These are phyloP conservation scores for Cheilosia vernalis DNA, from an alignment of 2,888 invertebrate species.

Conservation along the genomic window DNA sequence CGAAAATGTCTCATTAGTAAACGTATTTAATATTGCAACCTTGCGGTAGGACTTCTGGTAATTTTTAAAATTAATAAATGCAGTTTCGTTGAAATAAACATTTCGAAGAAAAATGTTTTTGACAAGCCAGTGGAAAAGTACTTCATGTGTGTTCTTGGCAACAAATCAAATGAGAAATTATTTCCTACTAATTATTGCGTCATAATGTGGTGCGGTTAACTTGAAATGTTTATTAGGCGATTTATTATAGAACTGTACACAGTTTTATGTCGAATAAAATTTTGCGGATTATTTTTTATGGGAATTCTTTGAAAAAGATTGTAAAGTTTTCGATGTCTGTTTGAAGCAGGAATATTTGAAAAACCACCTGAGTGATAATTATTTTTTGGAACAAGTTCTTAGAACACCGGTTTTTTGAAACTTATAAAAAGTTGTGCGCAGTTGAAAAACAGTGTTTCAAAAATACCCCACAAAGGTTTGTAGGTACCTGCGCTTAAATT, in stretches of 20 bases:
- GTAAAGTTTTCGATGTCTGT: no score
- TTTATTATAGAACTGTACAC: constrained; percentile 31
- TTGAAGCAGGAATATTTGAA: background rate
- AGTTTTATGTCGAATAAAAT: constrained; percentile 11
- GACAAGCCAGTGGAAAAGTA: constrained; percentile 31
- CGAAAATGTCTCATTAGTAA: background rate
- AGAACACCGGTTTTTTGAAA: no score
- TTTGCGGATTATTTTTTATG: background rate
- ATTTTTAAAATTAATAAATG: background rate
- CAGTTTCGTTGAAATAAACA: background rate
- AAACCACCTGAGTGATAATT: no score
- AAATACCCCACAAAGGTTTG: no score
- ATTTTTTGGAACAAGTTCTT: no score
- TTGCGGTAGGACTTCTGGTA: constrained; percentile 13
- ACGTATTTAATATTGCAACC: background rate
- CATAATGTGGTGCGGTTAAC: constrained; percentile 37
- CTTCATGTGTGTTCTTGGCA: constrained; percentile 49
- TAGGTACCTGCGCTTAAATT: no score
- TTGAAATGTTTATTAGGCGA: constrained; percentile 59
- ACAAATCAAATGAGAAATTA: constrained; percentile 47
- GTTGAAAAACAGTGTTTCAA: no score
- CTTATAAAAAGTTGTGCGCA: no score
- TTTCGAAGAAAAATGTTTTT: background rate
- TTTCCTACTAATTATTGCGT: constrained; percentile 66
- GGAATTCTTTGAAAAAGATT: background rate